Conservation (phyloP, 2,888 invertebrate genomes). For the Tineola bisselliella region DNA sequence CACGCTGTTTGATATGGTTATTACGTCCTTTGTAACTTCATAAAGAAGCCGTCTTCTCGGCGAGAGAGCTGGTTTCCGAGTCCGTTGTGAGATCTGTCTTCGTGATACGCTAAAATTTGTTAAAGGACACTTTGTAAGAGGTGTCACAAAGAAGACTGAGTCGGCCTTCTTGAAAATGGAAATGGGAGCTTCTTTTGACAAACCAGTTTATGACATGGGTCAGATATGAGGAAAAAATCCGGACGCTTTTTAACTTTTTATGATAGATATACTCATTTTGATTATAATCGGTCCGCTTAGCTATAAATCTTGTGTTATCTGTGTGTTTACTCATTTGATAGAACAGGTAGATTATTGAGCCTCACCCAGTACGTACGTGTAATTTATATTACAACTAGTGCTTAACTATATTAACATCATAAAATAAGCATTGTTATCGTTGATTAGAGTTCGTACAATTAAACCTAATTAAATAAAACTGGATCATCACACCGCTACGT, state of each 20-base stretch:
- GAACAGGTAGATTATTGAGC: conserved; percentile 3
- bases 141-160: conserved; percentile 27
- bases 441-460: neutral
- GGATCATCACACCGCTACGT: neutral
- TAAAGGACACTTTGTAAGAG: conserved; percentile 23
- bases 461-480: neutral
- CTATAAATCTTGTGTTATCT: conserved; percentile 13
- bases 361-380: neutral
- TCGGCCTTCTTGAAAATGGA: conserved; percentile 54
- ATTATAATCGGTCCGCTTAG: conserved; percentile 6
- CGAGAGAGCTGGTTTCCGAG: conserved; percentile 22
- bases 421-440: neutral
- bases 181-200: conserved; percentile 30
- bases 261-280: conserved; percentile 10
- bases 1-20: conserved; percentile 67
- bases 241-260: conserved; percentile 9
- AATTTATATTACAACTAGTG: neutral
- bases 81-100: conserved; percentile 18
- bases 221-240: neutral
- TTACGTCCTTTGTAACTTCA: conserved; percentile 61
- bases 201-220: conserved; percentile 20
- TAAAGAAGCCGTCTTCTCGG: conserved; percentile 40
- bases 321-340: conserved; percentile 1
- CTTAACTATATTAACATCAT: neutral
- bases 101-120: conserved; percentile 59